phyloP scores from a whole-genome alignment of 2,113 vertebrate species.

The Thalassarche chlororhynchos region DNA sequence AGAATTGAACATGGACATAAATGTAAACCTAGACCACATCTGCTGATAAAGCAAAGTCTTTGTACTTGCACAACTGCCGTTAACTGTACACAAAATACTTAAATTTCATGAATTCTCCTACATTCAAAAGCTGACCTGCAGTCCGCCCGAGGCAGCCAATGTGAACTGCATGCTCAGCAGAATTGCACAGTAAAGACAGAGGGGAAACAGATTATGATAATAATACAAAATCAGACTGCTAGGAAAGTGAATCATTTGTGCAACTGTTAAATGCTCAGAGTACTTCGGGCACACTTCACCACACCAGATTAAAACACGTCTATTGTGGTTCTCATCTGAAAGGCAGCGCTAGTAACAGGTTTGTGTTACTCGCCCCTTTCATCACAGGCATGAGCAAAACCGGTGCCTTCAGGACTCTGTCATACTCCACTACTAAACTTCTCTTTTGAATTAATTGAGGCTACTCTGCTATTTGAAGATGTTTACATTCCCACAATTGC shows the following conservation, averaged over 20 bases:
- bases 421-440: not conserved
- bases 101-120: constrained; percentile 24
- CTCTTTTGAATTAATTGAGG: not conserved
- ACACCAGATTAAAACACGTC: not conserved
- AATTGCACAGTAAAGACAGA: not conserved
- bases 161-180: constrained; percentile 33
- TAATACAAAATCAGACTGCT: constrained; percentile 14
- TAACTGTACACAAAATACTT: constrained; percentile 43
- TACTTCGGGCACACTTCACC: not conserved
- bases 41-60: constrained; percentile 62
- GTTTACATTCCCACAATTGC: not conserved
- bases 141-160: not conserved
- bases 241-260: not conserved
- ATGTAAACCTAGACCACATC: constrained; percentile 32
- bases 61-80: constrained; percentile 14
- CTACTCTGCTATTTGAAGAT: not conserved
- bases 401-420: not conserved
- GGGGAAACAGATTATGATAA: not conserved
- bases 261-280: not conserved
- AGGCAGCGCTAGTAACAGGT: not conserved
- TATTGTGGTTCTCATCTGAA: not conserved
- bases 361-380: not conserved
- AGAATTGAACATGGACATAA: not conserved
- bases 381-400: not conserved
- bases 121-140: constrained; percentile 32